phyloP scores from a whole-genome alignment of 1,140 invertebrate species.

The Nephila pilipes region DNA sequence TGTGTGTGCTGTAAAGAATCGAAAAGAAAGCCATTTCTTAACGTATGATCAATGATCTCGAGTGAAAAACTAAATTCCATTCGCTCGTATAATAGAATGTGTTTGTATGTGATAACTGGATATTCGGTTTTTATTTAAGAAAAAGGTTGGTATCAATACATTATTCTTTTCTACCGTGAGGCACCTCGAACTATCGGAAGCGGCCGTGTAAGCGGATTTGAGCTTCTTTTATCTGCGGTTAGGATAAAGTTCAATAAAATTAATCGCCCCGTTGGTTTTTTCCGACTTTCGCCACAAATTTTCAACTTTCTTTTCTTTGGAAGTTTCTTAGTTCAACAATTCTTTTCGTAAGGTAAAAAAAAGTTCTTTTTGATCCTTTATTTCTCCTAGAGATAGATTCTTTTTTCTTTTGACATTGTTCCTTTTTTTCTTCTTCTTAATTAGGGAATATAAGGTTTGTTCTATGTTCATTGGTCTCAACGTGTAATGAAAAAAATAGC shows the following conservation, averaged over 20 bases:
- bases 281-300: not conserved
- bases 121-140: no score
- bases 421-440: not conserved
- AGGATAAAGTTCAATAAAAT: slow-evolving; percentile 3
- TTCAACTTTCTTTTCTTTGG: not conserved
- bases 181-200: not conserved
- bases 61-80: no score
- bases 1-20: no score
- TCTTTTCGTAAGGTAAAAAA: not conserved
- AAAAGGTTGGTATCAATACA: not conserved
- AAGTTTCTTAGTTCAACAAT: not conserved
- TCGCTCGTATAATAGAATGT: no score
- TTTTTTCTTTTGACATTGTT: not conserved
- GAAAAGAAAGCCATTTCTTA: no score
- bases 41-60: no score
- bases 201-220: not conserved
- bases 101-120: no score
- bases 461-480: not conserved
- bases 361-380: not conserved
- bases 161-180: not conserved
- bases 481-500: no score
- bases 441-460: not conserved
- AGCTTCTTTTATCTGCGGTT: not conserved
- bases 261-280: not conserved
- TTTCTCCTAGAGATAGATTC: not conserved